A percentile compares a stretch with the other conserved stretches of the same genome.
Conservation (phyloP, 2,113 vertebrate genomes). For the Hydropotes inermis region DNA sequence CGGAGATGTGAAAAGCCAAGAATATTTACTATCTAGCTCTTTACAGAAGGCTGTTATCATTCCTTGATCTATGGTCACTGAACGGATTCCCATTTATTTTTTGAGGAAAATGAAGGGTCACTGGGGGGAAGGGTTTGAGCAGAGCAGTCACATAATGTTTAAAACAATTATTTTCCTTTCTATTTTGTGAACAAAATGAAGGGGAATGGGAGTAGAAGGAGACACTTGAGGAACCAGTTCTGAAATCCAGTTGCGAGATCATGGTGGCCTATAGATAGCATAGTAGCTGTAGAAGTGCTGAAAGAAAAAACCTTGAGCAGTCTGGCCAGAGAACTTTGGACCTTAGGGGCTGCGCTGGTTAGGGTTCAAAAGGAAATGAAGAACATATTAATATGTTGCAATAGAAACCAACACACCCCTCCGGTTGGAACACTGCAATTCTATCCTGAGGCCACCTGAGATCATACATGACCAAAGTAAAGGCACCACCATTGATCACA, state of each 20-base stretch:
- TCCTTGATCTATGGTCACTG: neutral
- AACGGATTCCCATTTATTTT: neutral
- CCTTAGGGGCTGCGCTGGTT: rapidly evolving
- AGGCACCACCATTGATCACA: neutral
- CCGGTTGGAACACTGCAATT: neutral
- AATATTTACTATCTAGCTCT: neutral
- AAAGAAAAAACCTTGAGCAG: neutral
- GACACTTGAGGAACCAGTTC: neutral
- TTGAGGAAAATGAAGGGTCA: neutral
- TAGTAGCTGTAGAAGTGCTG: neutral
- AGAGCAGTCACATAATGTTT: neutral
- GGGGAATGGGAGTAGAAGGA: too few relatives aligned
- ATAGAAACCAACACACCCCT: neutral
- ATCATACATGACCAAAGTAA: neutral
- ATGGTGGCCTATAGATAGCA: neutral
- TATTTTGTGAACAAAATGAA: neutral
- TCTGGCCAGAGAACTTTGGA: neutral
- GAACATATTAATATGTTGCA: neutral
- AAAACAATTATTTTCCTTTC: neutral
- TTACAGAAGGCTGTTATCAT: neutral
- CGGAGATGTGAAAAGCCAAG: neutral
- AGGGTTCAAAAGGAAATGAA: neutral
- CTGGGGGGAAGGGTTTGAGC: neutral
- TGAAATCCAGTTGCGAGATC: neutral
- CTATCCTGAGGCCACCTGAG: neutral